phyloP scores from a whole-genome alignment of 2,797 vertebrate species.

The Salmo trutta region DNA sequence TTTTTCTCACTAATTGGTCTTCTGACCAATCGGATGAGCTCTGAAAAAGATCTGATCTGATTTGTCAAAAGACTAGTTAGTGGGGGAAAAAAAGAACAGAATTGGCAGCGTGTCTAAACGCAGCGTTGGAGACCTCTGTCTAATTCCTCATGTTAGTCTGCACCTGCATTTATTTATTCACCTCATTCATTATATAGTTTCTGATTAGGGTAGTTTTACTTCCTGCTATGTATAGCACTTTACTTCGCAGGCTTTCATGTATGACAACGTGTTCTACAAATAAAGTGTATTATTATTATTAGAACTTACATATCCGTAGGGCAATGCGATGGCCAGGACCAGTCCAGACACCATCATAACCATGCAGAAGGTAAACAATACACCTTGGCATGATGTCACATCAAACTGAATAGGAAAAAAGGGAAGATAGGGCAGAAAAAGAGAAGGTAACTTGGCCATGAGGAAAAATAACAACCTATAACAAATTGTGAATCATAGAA shows the following conservation, averaged over 20 bases:
- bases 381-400: slow-evolving; percentile 87
- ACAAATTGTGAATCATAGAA: not conserved
- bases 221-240: not conserved
- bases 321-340: slow-evolving; percentile 81
- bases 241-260: not conserved
- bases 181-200: not conserved
- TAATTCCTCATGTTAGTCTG: not conserved
- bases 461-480: not conserved
- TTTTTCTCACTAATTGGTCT: too few species aligned
- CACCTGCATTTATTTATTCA: not conserved
- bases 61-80: too few species aligned
- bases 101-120: too few species aligned
- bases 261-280: not conserved
- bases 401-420: slow-evolving; percentile 76
- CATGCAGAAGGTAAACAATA: slow-evolving; percentile 86
- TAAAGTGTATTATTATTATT: not conserved
- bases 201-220: not conserved
- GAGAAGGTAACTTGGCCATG: not conserved
- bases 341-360: slow-evolving; percentile 87
- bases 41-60: too few species aligned
- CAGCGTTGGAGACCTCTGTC: not conserved
- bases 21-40: too few species aligned
- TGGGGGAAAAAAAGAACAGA: too few species aligned
- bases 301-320: slow-evolving; percentile 87
- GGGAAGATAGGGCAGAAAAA: slow-evolving; percentile 9